phyloP scores from a whole-genome alignment of 1,140 invertebrate genomes.

The Drosophila navojoa region DNA sequence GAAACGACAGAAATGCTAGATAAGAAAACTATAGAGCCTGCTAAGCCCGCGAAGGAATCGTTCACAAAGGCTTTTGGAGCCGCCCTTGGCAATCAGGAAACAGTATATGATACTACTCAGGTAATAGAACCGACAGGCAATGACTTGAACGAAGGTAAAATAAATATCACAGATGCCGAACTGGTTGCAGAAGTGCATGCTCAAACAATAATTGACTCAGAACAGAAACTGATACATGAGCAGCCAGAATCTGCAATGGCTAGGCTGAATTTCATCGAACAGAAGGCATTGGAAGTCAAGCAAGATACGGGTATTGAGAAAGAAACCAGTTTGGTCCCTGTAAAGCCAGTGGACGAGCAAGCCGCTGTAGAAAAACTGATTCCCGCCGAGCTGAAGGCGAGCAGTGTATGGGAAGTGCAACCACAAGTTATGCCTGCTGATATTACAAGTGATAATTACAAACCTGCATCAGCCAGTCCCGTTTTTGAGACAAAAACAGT shows the following conservation, averaged over 20 bases:
- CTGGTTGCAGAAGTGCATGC: conserved; percentile 52
- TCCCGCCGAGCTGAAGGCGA: conserved; percentile 36
- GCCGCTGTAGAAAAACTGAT: conserved; percentile 23
- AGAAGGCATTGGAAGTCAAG: conserved; percentile 56
- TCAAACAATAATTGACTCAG: conserved; percentile 47
- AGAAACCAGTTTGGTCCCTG: conserved; percentile 18
- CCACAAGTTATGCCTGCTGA: conserved; percentile 26
- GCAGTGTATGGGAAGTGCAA: conserved; percentile 48
- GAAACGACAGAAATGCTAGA: conserved; percentile 47
- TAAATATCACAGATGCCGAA: conserved; percentile 79
- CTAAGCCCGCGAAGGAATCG: conserved; percentile 43
- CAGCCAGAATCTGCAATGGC: conserved; percentile 35
- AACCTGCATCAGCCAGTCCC: conserved; percentile 15
- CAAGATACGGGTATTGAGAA: conserved; percentile 51
- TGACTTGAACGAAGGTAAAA: conserved; percentile 27
- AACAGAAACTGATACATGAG: conserved; percentile 21
- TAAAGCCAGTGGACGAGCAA: conserved; percentile 13
- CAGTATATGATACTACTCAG: conserved; percentile 42
- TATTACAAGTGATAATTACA: conserved; percentile 21
- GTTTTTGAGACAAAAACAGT: conserved; percentile 47
- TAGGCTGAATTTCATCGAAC: conserved; percentile 55
- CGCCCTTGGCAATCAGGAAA: conserved; percentile 40
- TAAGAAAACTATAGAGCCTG: conserved; percentile 16
- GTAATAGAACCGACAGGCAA: conserved; percentile 8
- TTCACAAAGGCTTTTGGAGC: conserved; percentile 36